phyloP scores from a whole-genome alignment of 2,888 invertebrate genomes.

The Ditylenchus weischeri region DNA sequence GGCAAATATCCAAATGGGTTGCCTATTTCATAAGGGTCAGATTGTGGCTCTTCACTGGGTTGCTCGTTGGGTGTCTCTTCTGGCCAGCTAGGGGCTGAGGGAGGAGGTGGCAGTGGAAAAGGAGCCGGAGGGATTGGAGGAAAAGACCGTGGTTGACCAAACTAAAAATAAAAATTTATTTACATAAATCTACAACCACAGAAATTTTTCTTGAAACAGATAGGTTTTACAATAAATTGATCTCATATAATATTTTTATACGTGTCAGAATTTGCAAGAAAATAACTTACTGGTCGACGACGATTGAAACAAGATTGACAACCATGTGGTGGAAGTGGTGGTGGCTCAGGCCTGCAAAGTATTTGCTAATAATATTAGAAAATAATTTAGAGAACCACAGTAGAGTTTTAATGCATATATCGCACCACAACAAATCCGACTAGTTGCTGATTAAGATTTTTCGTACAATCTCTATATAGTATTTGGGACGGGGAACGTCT shows the following conservation, averaged over 20 bases:
- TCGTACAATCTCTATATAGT: too few relatives aligned
- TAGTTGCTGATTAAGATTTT: too few relatives aligned
- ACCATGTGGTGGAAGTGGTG: background rate
- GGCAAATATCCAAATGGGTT: slow-evolving; percentile 30
- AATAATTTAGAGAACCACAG: too few relatives aligned
- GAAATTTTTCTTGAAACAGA: too few relatives aligned
- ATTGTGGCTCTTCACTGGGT: background rate
- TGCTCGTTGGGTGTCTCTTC: background rate
- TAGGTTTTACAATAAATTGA: too few relatives aligned
- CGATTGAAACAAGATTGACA: background rate
- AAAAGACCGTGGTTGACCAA: background rate
- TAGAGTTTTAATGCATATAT: too few relatives aligned
- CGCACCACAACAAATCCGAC: too few relatives aligned
- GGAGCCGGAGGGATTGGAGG: slow-evolving; percentile 8
- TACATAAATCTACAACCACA: background rate
- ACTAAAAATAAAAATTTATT: background rate
- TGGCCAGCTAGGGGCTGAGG: too few relatives aligned
- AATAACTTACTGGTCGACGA: background rate
- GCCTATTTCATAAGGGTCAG: slow-evolving; percentile 15
- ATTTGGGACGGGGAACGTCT: too few relatives aligned
- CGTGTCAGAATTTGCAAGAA: too few relatives aligned
- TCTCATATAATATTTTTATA: too few relatives aligned
- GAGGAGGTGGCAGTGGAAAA: background rate
- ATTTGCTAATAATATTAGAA: too few relatives aligned
- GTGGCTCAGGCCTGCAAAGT: background rate